Percentiles rank a stretch among this genome's conserved stretches.
Evolutionary conservation across 2,888 invertebrate species (phyloP).

Genomic region (Spisula solida): DNA sequence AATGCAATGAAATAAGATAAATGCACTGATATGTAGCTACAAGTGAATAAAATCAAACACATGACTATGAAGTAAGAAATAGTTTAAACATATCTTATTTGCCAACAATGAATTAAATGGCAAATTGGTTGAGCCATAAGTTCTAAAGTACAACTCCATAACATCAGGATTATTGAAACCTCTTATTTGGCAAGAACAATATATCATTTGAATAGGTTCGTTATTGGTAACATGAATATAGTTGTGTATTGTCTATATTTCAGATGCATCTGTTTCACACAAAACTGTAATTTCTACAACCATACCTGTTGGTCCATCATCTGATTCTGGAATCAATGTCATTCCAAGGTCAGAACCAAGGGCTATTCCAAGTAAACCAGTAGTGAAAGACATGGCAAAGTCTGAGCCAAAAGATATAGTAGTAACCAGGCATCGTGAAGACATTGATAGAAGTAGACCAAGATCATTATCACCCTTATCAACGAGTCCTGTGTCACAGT

Average conservation of each 20-base stretch:
- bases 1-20: too few relatives aligned
- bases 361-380: slow-evolving; percentile 57
- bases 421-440: slow-evolving; percentile 32
- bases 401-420: slow-evolving; percentile 67
- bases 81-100: too few relatives aligned
- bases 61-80: too few relatives aligned
- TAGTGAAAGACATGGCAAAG: slow-evolving; percentile 44
- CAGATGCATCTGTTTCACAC: slow-evolving; percentile 32
- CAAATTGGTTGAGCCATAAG: too few relatives aligned
- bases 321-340: slow-evolving; percentile 31
- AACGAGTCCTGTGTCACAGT: slow-evolving; percentile 67
- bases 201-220: neutral
- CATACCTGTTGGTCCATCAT: slow-evolving; percentile 57
- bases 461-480: slow-evolving; percentile 64
- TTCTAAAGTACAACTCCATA: too few relatives aligned
- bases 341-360: slow-evolving; percentile 59
- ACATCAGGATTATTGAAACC: too few relatives aligned
- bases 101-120: too few relatives aligned
- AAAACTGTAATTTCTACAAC: slow-evolving; percentile 67
- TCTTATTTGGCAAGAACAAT: too few relatives aligned
- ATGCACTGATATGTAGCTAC: too few relatives aligned
- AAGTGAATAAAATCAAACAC: too few relatives aligned
- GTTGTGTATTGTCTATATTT: neutral
- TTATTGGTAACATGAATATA: neutral
- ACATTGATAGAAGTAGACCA: slow-evolving; percentile 50